These are phyloP conservation scores for Drosophila demipolita DNA, from an alignment of 2,888 invertebrate species.

Conservation along the genomic window DNA sequence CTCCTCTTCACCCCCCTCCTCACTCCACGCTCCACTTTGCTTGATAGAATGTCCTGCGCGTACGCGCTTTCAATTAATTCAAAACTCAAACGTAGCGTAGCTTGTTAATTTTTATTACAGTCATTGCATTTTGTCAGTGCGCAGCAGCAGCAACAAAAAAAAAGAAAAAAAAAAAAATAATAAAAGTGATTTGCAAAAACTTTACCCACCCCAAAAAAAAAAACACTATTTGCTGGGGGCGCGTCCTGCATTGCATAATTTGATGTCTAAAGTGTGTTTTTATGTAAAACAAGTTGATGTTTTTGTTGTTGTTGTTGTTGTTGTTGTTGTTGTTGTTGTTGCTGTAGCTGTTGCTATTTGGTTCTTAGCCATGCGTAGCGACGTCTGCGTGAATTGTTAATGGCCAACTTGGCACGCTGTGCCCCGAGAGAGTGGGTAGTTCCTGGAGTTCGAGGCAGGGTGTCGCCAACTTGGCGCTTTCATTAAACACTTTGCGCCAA, in stretches of 20 bases:
- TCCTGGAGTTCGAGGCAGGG: slow-evolving; percentile 4
- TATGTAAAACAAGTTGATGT: slow-evolving; percentile 73
- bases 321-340: slow-evolving; percentile 37
- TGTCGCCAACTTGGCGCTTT: slow-evolving; percentile 68
- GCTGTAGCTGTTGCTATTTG: slow-evolving; percentile 29
- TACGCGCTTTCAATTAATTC: slow-evolving; percentile 81
- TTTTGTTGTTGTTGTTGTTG: slow-evolving; percentile 45
- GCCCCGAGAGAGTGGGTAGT: slow-evolving; percentile 14
- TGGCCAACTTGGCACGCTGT: slow-evolving; percentile 69
- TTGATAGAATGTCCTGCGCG: slow-evolving; percentile 67
- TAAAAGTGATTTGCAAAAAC: slow-evolving; percentile 12
- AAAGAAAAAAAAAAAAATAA: neutral
- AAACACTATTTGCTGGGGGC: neutral
- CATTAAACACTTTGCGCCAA: slow-evolving; percentile 81
- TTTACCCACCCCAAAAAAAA: no score
- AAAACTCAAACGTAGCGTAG: slow-evolving; percentile 82
- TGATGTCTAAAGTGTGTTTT: slow-evolving; percentile 76
- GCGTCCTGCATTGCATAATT: slow-evolving; percentile 71
- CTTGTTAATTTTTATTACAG: slow-evolving; percentile 81
- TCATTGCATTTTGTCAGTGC: slow-evolving; percentile 75
- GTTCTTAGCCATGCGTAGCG: slow-evolving; percentile 65
- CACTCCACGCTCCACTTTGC: neutral
- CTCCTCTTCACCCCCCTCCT: neutral
- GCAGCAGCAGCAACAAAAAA: slow-evolving; percentile 17
- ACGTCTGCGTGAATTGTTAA: slow-evolving; percentile 72